Evolutionary conservation across 2,113 vertebrate species (phyloP).

Genomic region (Archilochus colubris): DNA sequence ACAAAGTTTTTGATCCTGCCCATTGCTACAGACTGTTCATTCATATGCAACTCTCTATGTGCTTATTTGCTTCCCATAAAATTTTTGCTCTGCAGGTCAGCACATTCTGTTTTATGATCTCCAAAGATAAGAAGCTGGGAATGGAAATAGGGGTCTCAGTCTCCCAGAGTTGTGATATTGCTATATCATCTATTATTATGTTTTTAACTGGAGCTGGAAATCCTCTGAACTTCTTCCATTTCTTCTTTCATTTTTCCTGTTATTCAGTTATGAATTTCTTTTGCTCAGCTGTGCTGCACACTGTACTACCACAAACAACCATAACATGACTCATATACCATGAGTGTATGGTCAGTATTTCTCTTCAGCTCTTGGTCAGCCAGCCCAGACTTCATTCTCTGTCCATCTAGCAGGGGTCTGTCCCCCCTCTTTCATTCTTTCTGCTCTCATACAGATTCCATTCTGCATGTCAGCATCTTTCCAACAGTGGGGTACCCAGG

Average conservation of each 20-base stretch:
- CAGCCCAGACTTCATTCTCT: not conserved
- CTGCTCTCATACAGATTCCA: not conserved
- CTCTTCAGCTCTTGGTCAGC: not conserved
- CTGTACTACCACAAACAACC: not conserved
- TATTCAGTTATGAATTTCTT: not conserved
- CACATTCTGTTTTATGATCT: not conserved
- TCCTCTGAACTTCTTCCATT: not conserved
- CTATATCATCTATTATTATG: not conserved
- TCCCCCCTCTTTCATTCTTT: not conserved
- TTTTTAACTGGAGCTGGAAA: not conserved
- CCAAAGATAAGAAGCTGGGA: not conserved
- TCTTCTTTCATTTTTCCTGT: not conserved
- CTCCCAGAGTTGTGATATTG: not conserved
- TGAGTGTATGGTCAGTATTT: not conserved
- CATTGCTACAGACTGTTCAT: not conserved
- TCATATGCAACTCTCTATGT: not conserved
- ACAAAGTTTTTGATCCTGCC: not conserved
- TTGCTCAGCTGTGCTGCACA: not conserved
- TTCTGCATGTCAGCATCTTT: not conserved
- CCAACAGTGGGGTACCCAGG: not conserved
- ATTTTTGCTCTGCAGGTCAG: not conserved
- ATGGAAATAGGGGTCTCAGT: not conserved
- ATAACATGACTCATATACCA: not conserved
- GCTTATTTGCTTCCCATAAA: constrained; percentile 30
- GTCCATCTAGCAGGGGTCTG: not conserved